A percentile compares a stretch with the other conserved stretches of the same genome.
Evolutionary conservation across 2,797 vertebrate species (phyloP).

Genomic region (Melanogrammus aeglefinus): DNA sequence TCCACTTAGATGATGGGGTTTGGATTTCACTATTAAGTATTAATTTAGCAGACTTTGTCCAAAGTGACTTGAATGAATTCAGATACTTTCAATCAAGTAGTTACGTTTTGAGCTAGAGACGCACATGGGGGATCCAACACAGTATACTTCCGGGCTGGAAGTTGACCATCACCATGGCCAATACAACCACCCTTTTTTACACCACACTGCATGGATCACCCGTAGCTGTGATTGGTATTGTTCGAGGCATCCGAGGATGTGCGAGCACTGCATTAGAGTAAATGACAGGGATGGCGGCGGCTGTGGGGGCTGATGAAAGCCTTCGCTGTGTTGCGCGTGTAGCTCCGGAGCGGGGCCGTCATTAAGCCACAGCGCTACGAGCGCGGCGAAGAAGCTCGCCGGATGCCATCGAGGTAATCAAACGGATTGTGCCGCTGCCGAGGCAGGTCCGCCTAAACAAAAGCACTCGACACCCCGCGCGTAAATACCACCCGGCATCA

Average conservation of each 20-base stretch:
- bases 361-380: slow-evolving; percentile 17
- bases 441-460: slow-evolving; percentile 45
- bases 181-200: not conserved
- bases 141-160: not conserved
- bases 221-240: slow-evolving; percentile 31
- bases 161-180: not conserved
- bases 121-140: not conserved
- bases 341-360: no score
- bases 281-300: slow-evolving; percentile 35
- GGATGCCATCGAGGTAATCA: slow-evolving; percentile 58
- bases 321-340: no score
- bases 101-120: no score
- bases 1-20: not conserved
- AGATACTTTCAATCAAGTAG: no score
- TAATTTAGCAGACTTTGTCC: no score
- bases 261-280: slow-evolving; percentile 44
- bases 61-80: not conserved
- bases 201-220: slow-evolving; percentile 17
- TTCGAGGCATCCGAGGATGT: slow-evolving; percentile 44
- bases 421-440: slow-evolving; percentile 41
- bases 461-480: slow-evolving; percentile 33
- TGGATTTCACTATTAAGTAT: not conserved
- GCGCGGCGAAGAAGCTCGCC: slow-evolving; percentile 38
- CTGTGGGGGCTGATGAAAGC: no score
- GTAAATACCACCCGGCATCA: slow-evolving; percentile 12